Evolutionary conservation across 2,888 invertebrate species (phyloP), one percentile per base, ranked within the genome.

Genomic region (Amorpha juglandis): DNA sequence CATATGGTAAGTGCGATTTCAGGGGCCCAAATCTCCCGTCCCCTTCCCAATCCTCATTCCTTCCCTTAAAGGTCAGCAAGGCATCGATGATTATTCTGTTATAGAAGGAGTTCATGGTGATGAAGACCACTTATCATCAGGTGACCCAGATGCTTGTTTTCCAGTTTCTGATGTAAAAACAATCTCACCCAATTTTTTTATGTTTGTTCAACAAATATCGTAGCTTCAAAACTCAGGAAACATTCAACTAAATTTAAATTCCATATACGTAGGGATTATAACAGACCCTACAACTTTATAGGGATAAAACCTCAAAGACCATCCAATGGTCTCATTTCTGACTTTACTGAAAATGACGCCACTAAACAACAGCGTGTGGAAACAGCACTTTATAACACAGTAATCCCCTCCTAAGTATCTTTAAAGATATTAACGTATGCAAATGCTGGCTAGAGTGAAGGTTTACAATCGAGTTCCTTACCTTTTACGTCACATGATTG

Each of bases 351-450:
- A 19, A 19, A 50, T 19, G 8, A 48, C 6, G 48, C 16, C 9
- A 50, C 19, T 45, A 45, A 11, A 45, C 45, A 45, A 45, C 45
- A 45, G 1, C 14, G 45, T 12, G 19, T 50, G 48, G n/a, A 50
- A 7, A 50, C 19, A 50, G 19, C 50, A 19, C 19, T 50, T 50
- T 50, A 50, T 50, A 16, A 48, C 6, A 50, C 48, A 48, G 19
- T 50, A 50, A 50, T 50, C 50, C 50, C 50, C 33, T 33, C 52
- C 7, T 14, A 21, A 51, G 21, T 11, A 55, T 55, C 53, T 33
- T n/a, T 27, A n/a, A 16, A 7, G 35, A n/a, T 55, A 55, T 42
- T 45, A 47, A 21, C 42, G 62, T 62, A 62, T 62, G 62, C 27
- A 62, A 62, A 62, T 47, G 45, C 14, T 21, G 21, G 21, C n/a